A percentile compares a stretch with the other conserved stretches of the same genome.
Conservation (phyloP, 2,797 vertebrate genomes). For the Sphenodon punctatus region DNA sequence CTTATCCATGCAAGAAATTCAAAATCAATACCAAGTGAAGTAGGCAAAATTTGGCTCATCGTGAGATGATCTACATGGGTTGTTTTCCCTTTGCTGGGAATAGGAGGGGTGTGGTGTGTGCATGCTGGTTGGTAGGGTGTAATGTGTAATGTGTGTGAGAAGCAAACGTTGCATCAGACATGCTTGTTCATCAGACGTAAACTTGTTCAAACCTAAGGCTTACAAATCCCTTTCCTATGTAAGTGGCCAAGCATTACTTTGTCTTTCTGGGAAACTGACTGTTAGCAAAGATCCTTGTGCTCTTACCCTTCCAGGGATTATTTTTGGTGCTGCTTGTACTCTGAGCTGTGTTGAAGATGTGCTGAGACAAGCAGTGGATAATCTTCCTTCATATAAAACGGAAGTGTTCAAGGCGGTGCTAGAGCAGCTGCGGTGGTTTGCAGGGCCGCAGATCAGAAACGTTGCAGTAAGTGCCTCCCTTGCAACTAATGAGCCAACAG, state of each 20-base stretch:
- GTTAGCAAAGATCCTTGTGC: neutral
- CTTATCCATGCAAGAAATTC: neutral
- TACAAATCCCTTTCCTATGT: neutral
- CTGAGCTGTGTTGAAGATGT: conserved; percentile 81
- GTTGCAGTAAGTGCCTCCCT: conserved; percentile 85
- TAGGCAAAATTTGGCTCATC: neutral
- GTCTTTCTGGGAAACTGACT: neutral
- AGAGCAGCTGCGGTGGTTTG: conserved; percentile 94
- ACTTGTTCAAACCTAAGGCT: neutral
- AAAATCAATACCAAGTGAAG: neutral
- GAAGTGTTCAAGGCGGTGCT: conserved; percentile 86
- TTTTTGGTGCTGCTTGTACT: conserved; percentile 86
- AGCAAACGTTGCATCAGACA: too few relatives aligned
- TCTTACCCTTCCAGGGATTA: conserved; percentile 77
- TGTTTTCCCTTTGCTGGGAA: neutral
- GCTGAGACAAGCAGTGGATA: conserved; percentile 70
- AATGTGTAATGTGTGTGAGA: too few relatives aligned
- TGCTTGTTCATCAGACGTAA: too few relatives aligned
- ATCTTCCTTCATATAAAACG: conserved; percentile 79
- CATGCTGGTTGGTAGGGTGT: too few relatives aligned
- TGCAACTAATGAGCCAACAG: neutral
- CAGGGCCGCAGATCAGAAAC: conserved; percentile 92
- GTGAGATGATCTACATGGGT: neutral
- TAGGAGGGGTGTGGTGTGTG: too few relatives aligned
- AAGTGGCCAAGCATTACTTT: neutral